Evolutionary conservation across 1,140 invertebrate genomes (phyloP).

Genomic region (Plectus sambesii): DNA sequence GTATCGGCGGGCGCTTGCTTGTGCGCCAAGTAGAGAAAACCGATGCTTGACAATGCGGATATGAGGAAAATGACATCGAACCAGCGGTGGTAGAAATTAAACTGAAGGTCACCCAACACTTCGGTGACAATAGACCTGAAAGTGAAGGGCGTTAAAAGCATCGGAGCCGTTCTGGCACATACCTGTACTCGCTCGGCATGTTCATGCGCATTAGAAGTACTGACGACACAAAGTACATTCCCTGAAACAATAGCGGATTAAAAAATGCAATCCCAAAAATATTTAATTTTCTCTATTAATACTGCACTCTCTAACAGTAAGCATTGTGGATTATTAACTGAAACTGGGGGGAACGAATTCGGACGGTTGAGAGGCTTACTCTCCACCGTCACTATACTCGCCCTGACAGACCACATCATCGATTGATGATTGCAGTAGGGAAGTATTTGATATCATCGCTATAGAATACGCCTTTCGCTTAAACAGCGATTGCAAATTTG

Average conservation of each 20-base stretch:
- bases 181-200: conserved; percentile 88
- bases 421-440: neutral
- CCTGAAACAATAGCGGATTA: conserved; percentile 51
- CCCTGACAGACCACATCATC: no score
- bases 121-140: conserved; percentile 83
- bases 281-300: no score
- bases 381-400: no score
- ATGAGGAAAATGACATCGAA: conserved; percentile 99
- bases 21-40: conserved; percentile 84
- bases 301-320: no score
- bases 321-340: no score
- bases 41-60: conserved; percentile 84
- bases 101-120: conserved; percentile 91
- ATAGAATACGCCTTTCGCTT: no score
- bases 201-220: conserved; percentile 97
- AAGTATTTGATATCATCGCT: neutral
- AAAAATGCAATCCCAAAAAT: neutral
- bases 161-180: no score
- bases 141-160: conserved; percentile 15
- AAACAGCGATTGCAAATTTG: no score
- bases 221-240: conserved; percentile 99
- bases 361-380: no score
- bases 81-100: conserved; percentile 99
- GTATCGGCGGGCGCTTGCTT: conserved; percentile 61
- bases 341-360: no score